Evolutionary conservation across 2,113 vertebrate species (phyloP).

Genomic region (Phalacrocorax brasilianus): DNA sequence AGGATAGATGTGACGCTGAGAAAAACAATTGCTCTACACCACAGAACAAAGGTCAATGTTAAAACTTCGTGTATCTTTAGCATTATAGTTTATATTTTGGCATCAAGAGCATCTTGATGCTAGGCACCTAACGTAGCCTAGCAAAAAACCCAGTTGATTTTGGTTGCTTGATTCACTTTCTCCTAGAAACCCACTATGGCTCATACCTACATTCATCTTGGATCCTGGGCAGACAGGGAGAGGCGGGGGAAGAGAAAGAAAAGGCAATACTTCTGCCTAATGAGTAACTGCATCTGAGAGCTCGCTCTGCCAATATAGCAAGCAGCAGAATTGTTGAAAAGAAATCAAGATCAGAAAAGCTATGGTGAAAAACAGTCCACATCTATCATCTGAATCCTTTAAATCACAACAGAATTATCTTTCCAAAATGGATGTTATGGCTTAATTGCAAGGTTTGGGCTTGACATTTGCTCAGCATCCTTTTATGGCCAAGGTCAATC

Average conservation of each 20-base stretch:
- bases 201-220: not conserved
- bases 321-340: not conserved
- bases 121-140: not conserved
- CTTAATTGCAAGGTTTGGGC: not conserved
- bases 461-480: not conserved
- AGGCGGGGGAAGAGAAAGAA: not conserved
- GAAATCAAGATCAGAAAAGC: not conserved
- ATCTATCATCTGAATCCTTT: not conserved
- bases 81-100: not conserved
- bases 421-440: not conserved
- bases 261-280: not conserved
- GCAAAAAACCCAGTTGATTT: not conserved
- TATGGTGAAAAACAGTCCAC: not conserved
- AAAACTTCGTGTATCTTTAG: not conserved
- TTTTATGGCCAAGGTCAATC: not conserved
- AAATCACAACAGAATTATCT: not conserved
- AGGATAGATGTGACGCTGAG: accelerated
- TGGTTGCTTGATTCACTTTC: not conserved
- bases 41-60: accelerated
- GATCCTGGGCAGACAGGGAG: not conserved
- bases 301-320: not conserved
- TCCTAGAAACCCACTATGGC: not conserved
- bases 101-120: not conserved
- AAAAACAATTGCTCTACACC: not conserved
- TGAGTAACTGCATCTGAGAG: accelerated